Percentiles rank a stretch among this genome's conserved stretches.
Conservation (phyloP, 2,113 vertebrate genomes). For the Pithys albifrons region DNA sequence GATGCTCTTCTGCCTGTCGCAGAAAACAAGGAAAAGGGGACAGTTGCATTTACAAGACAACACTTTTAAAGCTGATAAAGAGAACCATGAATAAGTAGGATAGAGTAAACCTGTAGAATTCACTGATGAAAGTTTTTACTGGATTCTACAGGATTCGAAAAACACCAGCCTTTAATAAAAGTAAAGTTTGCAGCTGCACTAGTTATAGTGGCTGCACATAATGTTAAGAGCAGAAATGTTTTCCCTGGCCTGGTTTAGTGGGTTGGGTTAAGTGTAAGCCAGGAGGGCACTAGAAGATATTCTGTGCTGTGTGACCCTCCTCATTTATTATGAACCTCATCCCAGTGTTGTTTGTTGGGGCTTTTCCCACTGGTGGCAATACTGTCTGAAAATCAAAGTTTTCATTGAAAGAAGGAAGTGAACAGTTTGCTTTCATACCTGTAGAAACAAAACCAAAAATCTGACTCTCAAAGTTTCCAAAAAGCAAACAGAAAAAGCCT, state of each 20-base stretch:
- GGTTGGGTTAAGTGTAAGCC: not conserved
- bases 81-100: not conserved
- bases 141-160: not conserved
- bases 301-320: not conserved
- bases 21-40: conserved; percentile 9
- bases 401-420: not conserved
- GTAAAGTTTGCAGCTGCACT: not conserved
- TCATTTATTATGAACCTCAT: not conserved
- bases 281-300: not conserved
- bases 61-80: not conserved
- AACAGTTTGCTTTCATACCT: not conserved
- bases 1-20: not conserved
- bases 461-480: not conserved
- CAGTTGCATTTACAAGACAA: not conserved
- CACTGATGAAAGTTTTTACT: not conserved
- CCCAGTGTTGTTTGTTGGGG: not conserved
- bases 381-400: not conserved
- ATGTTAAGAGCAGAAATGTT: not conserved
- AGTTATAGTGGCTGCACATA: not conserved
- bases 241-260: not conserved
- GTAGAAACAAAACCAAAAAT: not conserved
- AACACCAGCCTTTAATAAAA: not conserved
- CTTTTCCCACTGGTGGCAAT: not conserved
- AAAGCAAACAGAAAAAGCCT: not conserved
- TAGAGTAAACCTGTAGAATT: conserved; percentile 7